Evolutionary conservation across 2,113 vertebrate genomes (phyloP).

Genomic region (Motacilla tschutschensis): DNA sequence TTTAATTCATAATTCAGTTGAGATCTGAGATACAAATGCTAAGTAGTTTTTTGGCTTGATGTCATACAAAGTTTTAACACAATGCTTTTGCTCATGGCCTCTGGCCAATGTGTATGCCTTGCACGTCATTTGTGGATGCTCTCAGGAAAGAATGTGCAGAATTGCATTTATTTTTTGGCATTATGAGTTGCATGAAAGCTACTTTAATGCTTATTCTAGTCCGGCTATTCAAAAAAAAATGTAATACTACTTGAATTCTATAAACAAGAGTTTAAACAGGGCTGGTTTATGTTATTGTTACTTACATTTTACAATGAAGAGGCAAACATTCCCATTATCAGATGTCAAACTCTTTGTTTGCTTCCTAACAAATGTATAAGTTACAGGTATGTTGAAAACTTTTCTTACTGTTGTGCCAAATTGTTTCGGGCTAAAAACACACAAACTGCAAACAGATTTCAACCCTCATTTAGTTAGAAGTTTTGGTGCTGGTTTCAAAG

Average conservation of each 20-base stretch:
- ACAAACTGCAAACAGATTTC: neutral
- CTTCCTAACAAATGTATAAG: neutral
- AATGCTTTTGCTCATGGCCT: slow-evolving; percentile 60
- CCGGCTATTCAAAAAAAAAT: slow-evolving; percentile 53
- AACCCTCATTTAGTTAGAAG: neutral
- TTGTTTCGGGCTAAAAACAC: neutral
- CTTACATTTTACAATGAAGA: slow-evolving; percentile 42
- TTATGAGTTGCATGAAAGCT: slow-evolving; percentile 52
- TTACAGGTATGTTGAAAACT: slow-evolving; percentile 14
- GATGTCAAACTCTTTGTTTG: neutral
- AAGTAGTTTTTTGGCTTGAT: slow-evolving; percentile 69
- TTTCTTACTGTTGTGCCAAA: neutral
- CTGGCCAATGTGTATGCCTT: slow-evolving; percentile 46
- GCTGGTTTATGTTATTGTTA: slow-evolving; percentile 64
- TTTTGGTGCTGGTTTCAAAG: neutral
- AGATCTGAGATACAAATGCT: slow-evolving; percentile 49
- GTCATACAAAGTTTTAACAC: slow-evolving; percentile 45
- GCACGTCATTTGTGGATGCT: slow-evolving; percentile 62
- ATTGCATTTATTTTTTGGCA: slow-evolving; percentile 70
- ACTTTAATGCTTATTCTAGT: slow-evolving; percentile 57
- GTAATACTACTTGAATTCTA: slow-evolving; percentile 64
- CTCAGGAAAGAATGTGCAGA: slow-evolving; percentile 70
- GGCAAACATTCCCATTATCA: slow-evolving; percentile 18
- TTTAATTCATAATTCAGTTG: slow-evolving; percentile 65
- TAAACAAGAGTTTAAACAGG: slow-evolving; percentile 62